Evolutionary conservation across 2,797 vertebrate species (phyloP), one percentile per base, ranked within the genome.

Genomic region (Toxotes lorentzi): DNA sequence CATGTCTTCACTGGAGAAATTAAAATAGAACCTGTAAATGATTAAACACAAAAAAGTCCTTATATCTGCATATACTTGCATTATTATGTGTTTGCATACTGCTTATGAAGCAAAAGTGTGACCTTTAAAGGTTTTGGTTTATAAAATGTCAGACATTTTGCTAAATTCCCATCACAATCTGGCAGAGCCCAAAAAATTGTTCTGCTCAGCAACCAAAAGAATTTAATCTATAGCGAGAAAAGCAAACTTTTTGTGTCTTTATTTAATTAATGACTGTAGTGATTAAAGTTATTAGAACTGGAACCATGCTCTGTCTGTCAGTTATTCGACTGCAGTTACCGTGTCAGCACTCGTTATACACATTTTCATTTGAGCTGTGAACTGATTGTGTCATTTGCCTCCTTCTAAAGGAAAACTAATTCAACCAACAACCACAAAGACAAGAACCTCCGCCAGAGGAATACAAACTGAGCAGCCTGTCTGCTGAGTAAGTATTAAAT

Each of bases 381-480:
- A 40, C 62, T 91, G 72, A 89, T 43, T 53, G 7, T 75, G 19
- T 73, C 17, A 16, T 78, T 81, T 78, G 7, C 27, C 77, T 73
- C 32, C 51, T 65, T 21, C 59, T 86, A 21, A 84, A 99, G 98
- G 96, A 99, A 99, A 97, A 98, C 97, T 70, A 99, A 99, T 93
- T 99, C 98, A 76, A 99, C 98, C 94, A 99, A 99, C 96, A 99
- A 99, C 95, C 98, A 99, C 93, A 99, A 99, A 96, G 98, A 99
- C 94, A 99, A 99, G 96, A 99, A 98, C 93, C 95, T 99, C 88
- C 98, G 98, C 86, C 98, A 99, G 96, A 97, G 98, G 96, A 99
- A 99, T 88, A 99, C 97, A 94, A 99, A 99, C 95, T 99, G 96
- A 96, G 88, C 79, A 84, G 88, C 82, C 73, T 50, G 80, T 85